Conservation (phyloP, 2,113 vertebrate species). For the Callospermophilus lateralis region DNA sequence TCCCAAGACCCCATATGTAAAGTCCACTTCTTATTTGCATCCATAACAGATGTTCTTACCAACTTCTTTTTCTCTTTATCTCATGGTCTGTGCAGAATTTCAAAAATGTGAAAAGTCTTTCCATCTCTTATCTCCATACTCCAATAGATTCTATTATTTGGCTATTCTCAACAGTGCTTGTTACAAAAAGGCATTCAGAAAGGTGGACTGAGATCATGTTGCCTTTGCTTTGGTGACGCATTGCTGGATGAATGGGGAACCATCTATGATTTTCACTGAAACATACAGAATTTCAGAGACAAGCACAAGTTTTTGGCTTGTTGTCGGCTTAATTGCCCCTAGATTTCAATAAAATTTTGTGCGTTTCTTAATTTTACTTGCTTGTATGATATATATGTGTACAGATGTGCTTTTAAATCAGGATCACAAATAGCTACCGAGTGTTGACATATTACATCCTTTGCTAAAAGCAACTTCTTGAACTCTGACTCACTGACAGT, state of each 20-base stretch:
- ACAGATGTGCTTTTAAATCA: background rate
- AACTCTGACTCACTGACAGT: slow-evolving; percentile 49
- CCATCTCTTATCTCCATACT: background rate
- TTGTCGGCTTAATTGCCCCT: background rate
- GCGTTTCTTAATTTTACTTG: slow-evolving; percentile 28
- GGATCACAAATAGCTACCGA: background rate
- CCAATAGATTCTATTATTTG: background rate
- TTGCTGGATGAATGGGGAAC: background rate
- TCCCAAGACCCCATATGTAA: background rate
- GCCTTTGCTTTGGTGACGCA: background rate
- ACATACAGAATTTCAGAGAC: background rate
- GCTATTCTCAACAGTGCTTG: background rate
- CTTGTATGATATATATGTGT: background rate
- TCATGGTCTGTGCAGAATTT: background rate
- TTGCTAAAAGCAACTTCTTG: slow-evolving; percentile 50
- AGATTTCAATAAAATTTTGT: background rate
- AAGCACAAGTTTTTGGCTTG: background rate
- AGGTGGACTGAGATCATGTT: background rate
- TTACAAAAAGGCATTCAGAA: background rate
- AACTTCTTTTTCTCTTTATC: background rate
- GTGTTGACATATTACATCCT: background rate
- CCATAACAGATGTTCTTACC: background rate
- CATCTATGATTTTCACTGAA: background rate
- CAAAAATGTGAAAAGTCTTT: background rate
- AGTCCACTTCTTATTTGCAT: background rate